Percentiles rank a stretch among this genome's conserved stretches.
These are phyloP conservation scores for Cyrtodaria siliqua DNA, from an alignment of 2,888 invertebrate genomes.

Conservation along the genomic window DNA sequence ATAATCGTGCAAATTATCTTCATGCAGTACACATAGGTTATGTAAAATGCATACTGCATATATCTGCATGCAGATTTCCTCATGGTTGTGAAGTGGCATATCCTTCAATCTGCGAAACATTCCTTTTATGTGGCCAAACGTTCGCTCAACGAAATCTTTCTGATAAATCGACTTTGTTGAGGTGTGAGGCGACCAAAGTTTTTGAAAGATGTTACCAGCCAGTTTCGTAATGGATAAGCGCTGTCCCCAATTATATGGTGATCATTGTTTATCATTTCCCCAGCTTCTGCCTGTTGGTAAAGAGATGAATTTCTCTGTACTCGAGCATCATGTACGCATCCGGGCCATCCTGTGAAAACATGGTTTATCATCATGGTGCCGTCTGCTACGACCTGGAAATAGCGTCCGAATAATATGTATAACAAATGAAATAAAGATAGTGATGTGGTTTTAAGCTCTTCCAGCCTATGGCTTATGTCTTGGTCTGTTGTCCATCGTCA, in stretches of 20 bases:
- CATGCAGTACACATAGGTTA: constrained; percentile 28
- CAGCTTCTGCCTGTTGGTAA: constrained; percentile 30
- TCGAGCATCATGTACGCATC: too few species aligned
- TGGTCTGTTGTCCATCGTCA: too few species aligned
- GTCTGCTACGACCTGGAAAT: too few species aligned
- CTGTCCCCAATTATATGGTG: constrained; percentile 23
- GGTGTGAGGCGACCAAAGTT: constrained; percentile 23
- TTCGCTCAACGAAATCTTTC: constrained; percentile 26
- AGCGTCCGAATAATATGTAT: too few species aligned
- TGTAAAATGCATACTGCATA: constrained; percentile 23
- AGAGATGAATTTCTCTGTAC: too few species aligned
- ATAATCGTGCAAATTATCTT: constrained; percentile 30
- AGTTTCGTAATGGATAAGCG: constrained; percentile 32
- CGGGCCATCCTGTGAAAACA: too few species aligned
- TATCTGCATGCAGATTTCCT: constrained; percentile 26
- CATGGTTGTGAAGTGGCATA: constrained; percentile 14
- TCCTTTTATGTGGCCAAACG: constrained; percentile 40
- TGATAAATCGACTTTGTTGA: constrained; percentile 29
- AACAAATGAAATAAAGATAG: too few species aligned
- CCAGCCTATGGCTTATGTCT: too few species aligned
- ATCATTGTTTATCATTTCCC: too few species aligned
- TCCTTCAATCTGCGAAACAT: constrained; percentile 23
- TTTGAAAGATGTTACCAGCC: constrained; percentile 25
- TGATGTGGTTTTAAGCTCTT: too few species aligned
- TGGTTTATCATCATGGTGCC: too few species aligned